Conservation (phyloP, 2,113 vertebrate genomes). For the Percopsis transmontana region DNA sequence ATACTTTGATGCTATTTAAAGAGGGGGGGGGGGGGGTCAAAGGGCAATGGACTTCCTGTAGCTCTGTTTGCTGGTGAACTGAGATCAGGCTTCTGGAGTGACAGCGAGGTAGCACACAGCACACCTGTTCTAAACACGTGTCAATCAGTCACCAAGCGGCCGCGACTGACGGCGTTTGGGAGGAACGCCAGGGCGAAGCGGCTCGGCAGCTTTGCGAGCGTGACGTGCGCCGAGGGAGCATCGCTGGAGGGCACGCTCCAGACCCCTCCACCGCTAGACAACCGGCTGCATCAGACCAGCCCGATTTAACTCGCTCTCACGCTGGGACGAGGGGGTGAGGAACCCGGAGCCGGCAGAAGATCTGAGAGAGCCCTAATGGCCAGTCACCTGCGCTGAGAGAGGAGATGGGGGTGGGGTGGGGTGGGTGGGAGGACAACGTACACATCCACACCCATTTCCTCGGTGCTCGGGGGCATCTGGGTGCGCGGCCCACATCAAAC, state of each 20-base stretch:
- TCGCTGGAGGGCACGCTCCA: too few relatives aligned
- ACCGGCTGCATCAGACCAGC: constrained; percentile 57
- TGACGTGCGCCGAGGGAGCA: constrained; percentile 65
- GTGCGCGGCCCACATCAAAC: constrained; percentile 76
- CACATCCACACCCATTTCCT: constrained; percentile 71
- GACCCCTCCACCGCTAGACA: constrained; percentile 60
- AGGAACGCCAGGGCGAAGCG: constrained; percentile 54
- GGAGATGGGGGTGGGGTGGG: constrained; percentile 39
- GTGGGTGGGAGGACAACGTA: constrained; percentile 3
- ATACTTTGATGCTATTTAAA: too few relatives aligned
- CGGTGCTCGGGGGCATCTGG: constrained; percentile 73
- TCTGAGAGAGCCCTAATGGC: constrained; percentile 75
- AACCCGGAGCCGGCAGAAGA: constrained; percentile 64
- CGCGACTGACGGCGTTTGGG: constrained; percentile 61
- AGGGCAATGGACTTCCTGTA: too few relatives aligned
- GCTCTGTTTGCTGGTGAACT: too few relatives aligned
- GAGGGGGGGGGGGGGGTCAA: too few relatives aligned
- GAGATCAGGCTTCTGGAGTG: too few relatives aligned
- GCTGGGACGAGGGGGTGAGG: constrained; percentile 58
- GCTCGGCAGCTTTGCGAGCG: constrained; percentile 66
- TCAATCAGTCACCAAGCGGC: constrained; percentile 61
- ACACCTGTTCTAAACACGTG: constrained; percentile 59
- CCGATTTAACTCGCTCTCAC: constrained; percentile 41
- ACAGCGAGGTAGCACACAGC: constrained; percentile 32
- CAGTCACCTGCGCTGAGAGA: constrained; percentile 75